These are phyloP conservation scores for Erethizon dorsatum DNA, from an alignment of 2,797 vertebrate genomes.

Conservation along the genomic window DNA sequence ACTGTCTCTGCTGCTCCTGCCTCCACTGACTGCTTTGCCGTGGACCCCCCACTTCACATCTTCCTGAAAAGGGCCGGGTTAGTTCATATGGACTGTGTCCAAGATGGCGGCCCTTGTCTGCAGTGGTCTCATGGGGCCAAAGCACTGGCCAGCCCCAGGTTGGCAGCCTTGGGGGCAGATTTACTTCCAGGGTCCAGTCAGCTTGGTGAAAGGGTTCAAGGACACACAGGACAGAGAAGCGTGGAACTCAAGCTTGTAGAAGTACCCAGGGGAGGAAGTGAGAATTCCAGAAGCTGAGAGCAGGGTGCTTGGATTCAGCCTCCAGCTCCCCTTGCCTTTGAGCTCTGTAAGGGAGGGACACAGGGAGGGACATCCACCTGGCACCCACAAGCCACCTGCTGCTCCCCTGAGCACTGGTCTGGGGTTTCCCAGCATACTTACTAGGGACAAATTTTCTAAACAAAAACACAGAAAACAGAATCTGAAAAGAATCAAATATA, in stretches of 20 bases:
- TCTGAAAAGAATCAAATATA: background rate
- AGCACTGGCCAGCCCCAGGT: background rate
- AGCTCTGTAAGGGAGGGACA: too few relatives aligned
- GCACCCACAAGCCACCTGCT: too few relatives aligned
- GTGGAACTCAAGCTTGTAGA: background rate
- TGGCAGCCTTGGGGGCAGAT: background rate
- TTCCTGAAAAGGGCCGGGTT: background rate
- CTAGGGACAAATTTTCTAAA: background rate
- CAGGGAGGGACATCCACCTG: too few relatives aligned
- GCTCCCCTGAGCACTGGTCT: too few relatives aligned
- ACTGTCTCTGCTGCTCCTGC: background rate
- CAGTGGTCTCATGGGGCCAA: background rate
- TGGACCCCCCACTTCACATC: background rate
- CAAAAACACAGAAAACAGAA: background rate
- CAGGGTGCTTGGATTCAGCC: rapidly evolving
- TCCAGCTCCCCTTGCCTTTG: rapidly evolving
- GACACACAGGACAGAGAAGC: background rate
- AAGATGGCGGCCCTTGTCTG: background rate
- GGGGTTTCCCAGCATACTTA: background rate
- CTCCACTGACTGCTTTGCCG: background rate
- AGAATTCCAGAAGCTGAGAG: rapidly evolving
- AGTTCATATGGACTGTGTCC: background rate
- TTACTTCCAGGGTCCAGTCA: background rate
- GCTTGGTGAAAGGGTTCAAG: background rate
- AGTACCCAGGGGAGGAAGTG: rapidly evolving